These are phyloP conservation scores for Festucalex cinctus DNA, from an alignment of 2,113 vertebrate genomes.

Conservation along the genomic window DNA sequence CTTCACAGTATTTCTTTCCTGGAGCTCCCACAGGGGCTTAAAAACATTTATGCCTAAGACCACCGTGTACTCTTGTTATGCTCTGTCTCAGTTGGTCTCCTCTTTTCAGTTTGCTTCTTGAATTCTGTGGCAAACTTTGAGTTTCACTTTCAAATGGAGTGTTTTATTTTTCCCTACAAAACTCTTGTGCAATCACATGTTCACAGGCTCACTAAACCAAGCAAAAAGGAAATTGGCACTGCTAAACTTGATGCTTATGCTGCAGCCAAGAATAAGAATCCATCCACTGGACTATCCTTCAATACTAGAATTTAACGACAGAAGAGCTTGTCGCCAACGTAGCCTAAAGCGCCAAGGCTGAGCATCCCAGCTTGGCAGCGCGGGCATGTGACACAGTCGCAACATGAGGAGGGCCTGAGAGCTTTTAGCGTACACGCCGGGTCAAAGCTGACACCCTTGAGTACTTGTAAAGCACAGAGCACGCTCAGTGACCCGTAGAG, in stretches of 20 bases:
- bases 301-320: constrained; percentile 8
- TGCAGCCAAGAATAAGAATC: constrained; percentile 25
- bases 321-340: constrained; percentile 22
- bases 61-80: no score
- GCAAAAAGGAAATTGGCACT: background rate
- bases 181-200: background rate
- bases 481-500: constrained; percentile 38
- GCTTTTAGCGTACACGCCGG: constrained; percentile 27
- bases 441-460: constrained; percentile 22
- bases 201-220: background rate
- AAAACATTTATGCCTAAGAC: no score
- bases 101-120: no score
- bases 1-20: no score
- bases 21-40: no score
- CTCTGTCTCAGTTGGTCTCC: no score
- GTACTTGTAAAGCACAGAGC: constrained; percentile 24
- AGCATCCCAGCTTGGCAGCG: constrained; percentile 29
- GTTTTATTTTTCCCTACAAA: background rate
- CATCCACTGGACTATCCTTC: constrained; percentile 22
- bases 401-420: constrained; percentile 26
- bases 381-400: constrained; percentile 8
- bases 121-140: no score
- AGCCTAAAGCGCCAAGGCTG: constrained; percentile 16
- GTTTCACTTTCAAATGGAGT: no score
- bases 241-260: constrained; percentile 10